A percentile compares a stretch with the other conserved stretches of the same genome.
phyloP scores from a whole-genome alignment of 2,797 vertebrate genomes.

The Sylvilagus floridanus region DNA sequence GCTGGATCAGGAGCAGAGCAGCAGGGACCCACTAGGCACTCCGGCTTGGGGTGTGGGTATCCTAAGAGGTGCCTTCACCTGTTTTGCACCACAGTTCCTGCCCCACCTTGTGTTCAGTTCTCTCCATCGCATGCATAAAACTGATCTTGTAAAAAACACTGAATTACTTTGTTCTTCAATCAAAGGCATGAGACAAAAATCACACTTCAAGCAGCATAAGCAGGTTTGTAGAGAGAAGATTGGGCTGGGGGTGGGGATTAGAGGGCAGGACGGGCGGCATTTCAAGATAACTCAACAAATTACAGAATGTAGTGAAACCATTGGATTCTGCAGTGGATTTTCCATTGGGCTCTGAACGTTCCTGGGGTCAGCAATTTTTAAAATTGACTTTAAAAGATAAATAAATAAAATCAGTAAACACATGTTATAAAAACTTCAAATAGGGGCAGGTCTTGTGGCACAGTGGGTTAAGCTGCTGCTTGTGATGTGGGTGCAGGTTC shows the following conservation, averaged over 20 bases:
- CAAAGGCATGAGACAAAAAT: not conserved
- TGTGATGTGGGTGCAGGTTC: too few relatives aligned
- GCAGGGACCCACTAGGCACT: too few relatives aligned
- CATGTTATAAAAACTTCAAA: not conserved
- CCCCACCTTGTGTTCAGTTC: too few relatives aligned
- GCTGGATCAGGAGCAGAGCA: too few relatives aligned
- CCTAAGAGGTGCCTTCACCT: too few relatives aligned
- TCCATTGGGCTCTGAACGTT: not conserved
- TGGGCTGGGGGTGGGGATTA: not conserved
- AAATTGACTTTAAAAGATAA: too few relatives aligned
- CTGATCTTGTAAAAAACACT: not conserved
- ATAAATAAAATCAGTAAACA: not conserved
- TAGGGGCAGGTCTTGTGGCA: too few relatives aligned
- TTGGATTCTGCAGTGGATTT: not conserved
- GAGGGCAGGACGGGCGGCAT: not conserved
- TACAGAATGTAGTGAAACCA: not conserved
- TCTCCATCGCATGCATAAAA: not conserved
- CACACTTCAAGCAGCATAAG: not conserved
- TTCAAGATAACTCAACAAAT: not conserved
- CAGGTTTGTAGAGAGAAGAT: not conserved
- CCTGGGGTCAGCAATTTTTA: too few relatives aligned
- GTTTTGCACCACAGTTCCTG: too few relatives aligned
- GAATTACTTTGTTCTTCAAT: not conserved
- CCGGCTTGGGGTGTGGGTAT: too few relatives aligned
- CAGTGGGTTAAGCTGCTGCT: too few relatives aligned